Base-by-base conservation (phyloP, 2,797 vertebrate genomes). In the Champsocephalus gunnari region DNA sequence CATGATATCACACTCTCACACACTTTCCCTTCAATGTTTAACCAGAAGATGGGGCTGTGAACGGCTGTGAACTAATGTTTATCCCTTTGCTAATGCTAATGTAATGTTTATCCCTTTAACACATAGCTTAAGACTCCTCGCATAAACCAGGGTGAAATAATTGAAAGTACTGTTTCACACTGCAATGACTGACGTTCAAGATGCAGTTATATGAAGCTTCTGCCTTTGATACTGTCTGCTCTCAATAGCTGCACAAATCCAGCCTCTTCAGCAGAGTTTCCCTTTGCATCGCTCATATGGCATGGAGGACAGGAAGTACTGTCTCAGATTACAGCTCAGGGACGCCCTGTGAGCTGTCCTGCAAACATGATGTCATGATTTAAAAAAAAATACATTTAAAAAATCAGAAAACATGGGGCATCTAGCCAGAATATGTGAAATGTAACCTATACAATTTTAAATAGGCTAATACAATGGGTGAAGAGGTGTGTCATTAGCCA, bases 31-130 rank as follows among this genome's bases (percentile, higher is more conserved):
- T 63, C 59, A 17, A 34, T 21, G 54, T 62, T 53, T 60, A 38
- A 9, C 84, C 89, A 90, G 59, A 66, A 63, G 91, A 77, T 81
- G 73, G 79, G 4, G 79, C 75, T 80, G 53, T 79, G 12, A 41
- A 21, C 57, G 21, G 21, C 21, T 21, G 21, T 24, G 24, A 24
- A 24, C 24, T 28, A 28, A 28, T 28, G 24, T 28, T 3, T 28
- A 28, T 28, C 24, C 24, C 24, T 28, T 28, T 13, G 11, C 24
- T 56, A 24, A 24, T 24, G 24, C 24, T 24, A 24, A 24, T 24
- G 24, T 28, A 28, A 28, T 28, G 24, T 28, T 0, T 28, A 28
- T 28, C 24, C 24, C 24, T 28, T 28, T 13, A 16, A 65, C 53
- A 59, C 51, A 45, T 38, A 54, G 55, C 8, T 32, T 16, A 48